Percentiles rank a stretch among this genome's conserved stretches.
These are phyloP conservation scores for Eubucco bourcierii DNA, from an alignment of 2,113 vertebrate species.

Conservation along the genomic window DNA sequence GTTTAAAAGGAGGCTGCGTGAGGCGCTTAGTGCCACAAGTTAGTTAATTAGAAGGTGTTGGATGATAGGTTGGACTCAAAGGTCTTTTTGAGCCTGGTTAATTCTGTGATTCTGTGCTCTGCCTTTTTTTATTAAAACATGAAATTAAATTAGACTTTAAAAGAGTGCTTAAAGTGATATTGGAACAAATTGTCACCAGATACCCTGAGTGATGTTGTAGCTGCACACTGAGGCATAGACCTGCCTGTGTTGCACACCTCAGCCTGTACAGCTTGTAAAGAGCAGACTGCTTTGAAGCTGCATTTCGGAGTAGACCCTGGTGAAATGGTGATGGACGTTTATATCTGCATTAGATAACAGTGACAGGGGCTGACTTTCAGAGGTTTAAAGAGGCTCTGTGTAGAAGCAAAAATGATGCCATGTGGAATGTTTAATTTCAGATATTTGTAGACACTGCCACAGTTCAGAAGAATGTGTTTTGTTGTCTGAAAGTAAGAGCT, in stretches of 20 bases:
- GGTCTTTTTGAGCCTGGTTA: too few relatives aligned
- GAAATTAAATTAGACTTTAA: neutral
- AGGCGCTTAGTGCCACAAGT: too few relatives aligned
- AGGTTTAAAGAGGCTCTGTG: neutral
- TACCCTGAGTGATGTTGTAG: neutral
- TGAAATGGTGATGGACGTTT: fast-evolving
- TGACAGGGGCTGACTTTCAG: neutral
- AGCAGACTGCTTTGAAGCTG: neutral
- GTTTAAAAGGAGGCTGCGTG: too few relatives aligned
- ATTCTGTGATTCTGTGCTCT: neutral
- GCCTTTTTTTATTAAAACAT: slow-evolving; percentile 9
- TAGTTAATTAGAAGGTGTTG: too few relatives aligned
- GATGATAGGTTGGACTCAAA: too few relatives aligned
- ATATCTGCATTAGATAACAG: neutral
- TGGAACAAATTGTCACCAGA: neutral
- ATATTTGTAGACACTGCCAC: neutral
- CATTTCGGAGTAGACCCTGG: fast-evolving
- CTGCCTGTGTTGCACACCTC: neutral
- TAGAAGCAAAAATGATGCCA: neutral
- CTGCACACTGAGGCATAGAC: neutral
- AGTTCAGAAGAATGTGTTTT: neutral
- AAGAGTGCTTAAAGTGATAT: neutral
- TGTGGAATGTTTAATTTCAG: neutral
- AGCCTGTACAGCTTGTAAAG: neutral
- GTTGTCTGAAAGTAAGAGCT: neutral